A percentile compares a stretch with the other conserved stretches of the same genome.
Evolutionary conservation across 1,140 invertebrate species (phyloP).

Genomic region (Zaprionus africanus): DNA sequence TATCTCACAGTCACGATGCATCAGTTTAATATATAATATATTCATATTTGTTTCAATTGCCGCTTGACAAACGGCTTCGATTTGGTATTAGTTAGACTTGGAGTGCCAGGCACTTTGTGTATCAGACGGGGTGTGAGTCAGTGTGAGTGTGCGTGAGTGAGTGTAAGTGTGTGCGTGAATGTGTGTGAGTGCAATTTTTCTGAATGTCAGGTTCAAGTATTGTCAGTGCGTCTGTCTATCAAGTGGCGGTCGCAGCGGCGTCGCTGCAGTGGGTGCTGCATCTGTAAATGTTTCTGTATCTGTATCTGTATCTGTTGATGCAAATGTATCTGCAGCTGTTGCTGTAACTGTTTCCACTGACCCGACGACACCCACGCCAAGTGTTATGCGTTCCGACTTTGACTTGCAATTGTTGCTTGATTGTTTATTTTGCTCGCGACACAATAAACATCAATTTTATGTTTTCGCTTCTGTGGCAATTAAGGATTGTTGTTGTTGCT

Average conservation of each 20-base stretch:
- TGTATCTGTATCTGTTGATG: background rate
- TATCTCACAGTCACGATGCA: conserved; percentile 16
- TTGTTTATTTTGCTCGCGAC: conserved; percentile 49
- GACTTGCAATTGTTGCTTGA: conserved; percentile 67
- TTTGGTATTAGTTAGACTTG: conserved; percentile 47
- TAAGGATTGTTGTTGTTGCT: conserved; percentile 58
- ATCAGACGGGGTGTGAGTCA: conserved; percentile 30
- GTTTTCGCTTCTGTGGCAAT: conserved; percentile 45
- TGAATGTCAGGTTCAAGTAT: conserved; percentile 79
- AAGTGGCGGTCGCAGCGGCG: conserved; percentile 9
- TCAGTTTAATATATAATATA: background rate
- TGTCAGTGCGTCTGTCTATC: conserved; percentile 53
- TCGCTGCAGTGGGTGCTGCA: background rate
- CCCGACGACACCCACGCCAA: conserved; percentile 53
- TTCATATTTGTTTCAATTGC: conserved; percentile 40
- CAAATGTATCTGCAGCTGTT: conserved; percentile 32
- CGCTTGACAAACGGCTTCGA: conserved; percentile 27
- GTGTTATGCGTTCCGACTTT: conserved; percentile 55
- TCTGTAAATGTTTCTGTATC: background rate
- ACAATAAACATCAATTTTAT: conserved; percentile 72
- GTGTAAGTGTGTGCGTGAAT: conserved; percentile 12
- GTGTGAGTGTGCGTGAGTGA: background rate
- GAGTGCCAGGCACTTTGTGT: conserved; percentile 54
- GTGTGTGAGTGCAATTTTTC: conserved; percentile 33
- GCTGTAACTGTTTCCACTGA: background rate